phyloP scores from a whole-genome alignment of 2,797 vertebrate species.

The Lycodopsis pacificus region DNA sequence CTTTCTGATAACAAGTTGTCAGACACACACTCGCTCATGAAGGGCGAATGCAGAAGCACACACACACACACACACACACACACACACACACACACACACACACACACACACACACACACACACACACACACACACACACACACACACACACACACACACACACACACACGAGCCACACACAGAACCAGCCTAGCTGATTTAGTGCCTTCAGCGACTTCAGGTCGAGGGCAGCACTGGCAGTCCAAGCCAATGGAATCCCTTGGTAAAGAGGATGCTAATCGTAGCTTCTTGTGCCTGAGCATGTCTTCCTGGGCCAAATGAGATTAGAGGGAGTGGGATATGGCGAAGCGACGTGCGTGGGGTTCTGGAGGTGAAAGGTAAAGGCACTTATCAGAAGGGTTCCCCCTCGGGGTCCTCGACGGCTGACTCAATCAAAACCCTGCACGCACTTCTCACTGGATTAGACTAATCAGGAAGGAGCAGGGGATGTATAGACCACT shows the following conservation, averaged over 20 bases:
- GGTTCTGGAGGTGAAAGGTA: constrained; percentile 91
- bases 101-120: constrained; percentile 37
- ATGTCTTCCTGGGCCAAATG: constrained; percentile 86
- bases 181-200: constrained; percentile 62
- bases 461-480: constrained; percentile 90
- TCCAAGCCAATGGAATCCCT: constrained; percentile 75
- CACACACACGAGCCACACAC: constrained; percentile 31
- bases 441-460: constrained; percentile 88
- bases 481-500: constrained; percentile 87
- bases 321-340: constrained; percentile 84
- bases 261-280: constrained; percentile 85
- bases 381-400: constrained; percentile 88
- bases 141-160: constrained; percentile 29
- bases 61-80: constrained; percentile 34
- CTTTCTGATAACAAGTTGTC: constrained; percentile 42
- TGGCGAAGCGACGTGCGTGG: constrained; percentile 77
- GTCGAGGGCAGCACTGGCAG: constrained; percentile 71
- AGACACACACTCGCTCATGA: constrained; percentile 26
- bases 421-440: constrained; percentile 88
- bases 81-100: constrained; percentile 34
- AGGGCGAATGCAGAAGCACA: constrained; percentile 32
- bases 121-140: constrained; percentile 43
- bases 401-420: constrained; percentile 80
- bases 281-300: constrained; percentile 82
- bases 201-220: constrained; percentile 66